These are phyloP conservation scores for Mesopsocus fuscifrons DNA, from an alignment of 2,888 invertebrate genomes.

Conservation along the genomic window DNA sequence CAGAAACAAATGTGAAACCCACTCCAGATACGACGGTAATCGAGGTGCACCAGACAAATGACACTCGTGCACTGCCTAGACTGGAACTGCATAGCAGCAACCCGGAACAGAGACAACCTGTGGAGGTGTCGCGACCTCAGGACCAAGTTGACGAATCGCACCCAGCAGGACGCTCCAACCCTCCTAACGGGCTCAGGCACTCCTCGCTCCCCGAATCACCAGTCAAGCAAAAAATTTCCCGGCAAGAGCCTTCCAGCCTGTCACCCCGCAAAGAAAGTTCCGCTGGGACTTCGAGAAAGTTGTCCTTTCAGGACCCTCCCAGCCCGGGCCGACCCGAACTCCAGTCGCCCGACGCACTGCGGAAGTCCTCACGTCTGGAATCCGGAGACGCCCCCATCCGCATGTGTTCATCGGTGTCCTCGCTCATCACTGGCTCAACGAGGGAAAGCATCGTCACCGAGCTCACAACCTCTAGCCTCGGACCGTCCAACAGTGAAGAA, in stretches of 20 bases:
- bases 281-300: background rate
- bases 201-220: too few relatives aligned
- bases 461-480: constrained; percentile 9
- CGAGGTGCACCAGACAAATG: too few relatives aligned
- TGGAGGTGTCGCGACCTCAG: too few relatives aligned
- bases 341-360: background rate
- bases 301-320: background rate
- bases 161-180: background rate
- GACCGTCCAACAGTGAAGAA: constrained; percentile 15
- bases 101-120: too few relatives aligned
- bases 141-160: background rate
- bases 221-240: too few relatives aligned
- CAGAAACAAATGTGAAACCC: too few relatives aligned
- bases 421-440: constrained; percentile 15
- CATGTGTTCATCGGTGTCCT: constrained; percentile 16
- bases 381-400: constrained; percentile 10
- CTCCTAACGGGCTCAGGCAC: background rate
- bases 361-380: background rate
- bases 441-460: constrained; percentile 15
- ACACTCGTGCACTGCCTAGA: too few relatives aligned
- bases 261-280: background rate
- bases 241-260: too few relatives aligned
- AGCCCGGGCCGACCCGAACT: background rate
- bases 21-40: too few relatives aligned
- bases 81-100: too few relatives aligned